Percentiles rank a stretch among this genome's conserved stretches.
These are phyloP conservation scores for Phoxinus dragarum DNA, from an alignment of 2,797 vertebrate species.

Conservation along the genomic window DNA sequence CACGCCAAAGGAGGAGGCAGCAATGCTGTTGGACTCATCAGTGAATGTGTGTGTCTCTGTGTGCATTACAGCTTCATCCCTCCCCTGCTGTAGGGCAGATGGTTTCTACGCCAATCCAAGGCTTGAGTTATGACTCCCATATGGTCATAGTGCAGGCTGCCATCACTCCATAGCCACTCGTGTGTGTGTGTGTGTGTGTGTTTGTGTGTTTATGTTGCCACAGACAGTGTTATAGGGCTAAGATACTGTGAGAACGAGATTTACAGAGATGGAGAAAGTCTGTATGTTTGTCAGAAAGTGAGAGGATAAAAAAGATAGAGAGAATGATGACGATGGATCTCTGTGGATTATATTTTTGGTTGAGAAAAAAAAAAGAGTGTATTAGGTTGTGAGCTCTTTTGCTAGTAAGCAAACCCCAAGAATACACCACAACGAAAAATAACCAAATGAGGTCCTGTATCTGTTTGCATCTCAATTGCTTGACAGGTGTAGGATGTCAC, in stretches of 20 bases:
- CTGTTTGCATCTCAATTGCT: background rate
- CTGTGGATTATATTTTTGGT: background rate
- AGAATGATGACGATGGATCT: background rate
- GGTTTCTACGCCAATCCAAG: conserved; percentile 67
- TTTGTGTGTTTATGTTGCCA: conserved; percentile 38
- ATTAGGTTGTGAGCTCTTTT: background rate
- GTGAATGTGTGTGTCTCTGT: conserved; percentile 42
- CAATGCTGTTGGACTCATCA: background rate
- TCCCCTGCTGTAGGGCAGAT: conserved; percentile 62
- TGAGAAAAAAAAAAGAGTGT: background rate
- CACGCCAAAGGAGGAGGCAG: background rate
- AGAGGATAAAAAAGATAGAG: conserved; percentile 8
- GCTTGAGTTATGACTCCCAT: conserved; percentile 72
- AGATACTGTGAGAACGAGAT: conserved; percentile 24
- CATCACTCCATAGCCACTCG: conserved; percentile 37
- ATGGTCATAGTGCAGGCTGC: conserved; percentile 67
- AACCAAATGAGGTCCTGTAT: background rate
- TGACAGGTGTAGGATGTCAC: too few relatives aligned
- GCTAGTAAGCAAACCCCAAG: background rate
- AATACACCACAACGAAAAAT: background rate
- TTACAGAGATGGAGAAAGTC: conserved; percentile 26
- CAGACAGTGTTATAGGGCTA: conserved; percentile 15
- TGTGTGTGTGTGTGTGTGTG: conserved; percentile 19
- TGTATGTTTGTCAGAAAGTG: conserved; percentile 24
- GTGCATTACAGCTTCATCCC: conserved; percentile 56